Base-by-base conservation (phyloP, 2,113 vertebrate genomes). In the Cardinalis cardinalis region DNA sequence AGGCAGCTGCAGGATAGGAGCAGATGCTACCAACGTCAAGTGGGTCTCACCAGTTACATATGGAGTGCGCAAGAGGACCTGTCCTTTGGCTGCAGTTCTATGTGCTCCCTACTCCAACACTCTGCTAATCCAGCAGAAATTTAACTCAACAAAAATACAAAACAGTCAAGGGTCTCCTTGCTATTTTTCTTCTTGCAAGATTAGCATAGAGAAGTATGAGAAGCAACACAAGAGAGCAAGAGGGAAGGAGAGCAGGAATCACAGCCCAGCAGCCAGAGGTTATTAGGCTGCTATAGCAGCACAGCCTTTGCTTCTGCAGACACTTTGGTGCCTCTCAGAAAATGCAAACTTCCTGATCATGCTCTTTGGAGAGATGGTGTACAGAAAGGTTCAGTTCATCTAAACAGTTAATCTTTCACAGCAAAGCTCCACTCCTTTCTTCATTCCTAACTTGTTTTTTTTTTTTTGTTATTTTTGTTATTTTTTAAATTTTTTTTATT, bases 81-180 rank as follows among this genome's bases (percentile, higher is more conserved):
- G 11, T 9, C 20, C 51, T 46, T 31, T 9, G 9, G 3, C 0
- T 63, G 51, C 59, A 59, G 10, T 15, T 71, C 65, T 48, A 4
- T 0, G 0, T 23, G 25, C 2, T 83, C 29, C 36, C 44, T 16
- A 18, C 36, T 16, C 31, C 36, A 66, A 43, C 38, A 36, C 36
- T 25, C 25, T 19, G 16, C 40, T 58, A 78, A 87, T 7, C 28
- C 66, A 87, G 44, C 41, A 68, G n/a, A 68, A 91, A 75, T 31
- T 36, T 52, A 87, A 58, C 13, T 9, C 31, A 63, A 26, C 32
- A 65, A 64, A 88, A 90, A 58, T 1, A 80, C 9, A 32, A 6
- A 72, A 44, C 18, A 71, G 24, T 5, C 46, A 3, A 61, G 20
- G 7, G n/a, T 28, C 44, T 91, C 71, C 31, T 48, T 58, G 21